Evolutionary conservation across 2,888 invertebrate genomes (phyloP), one percentile per base, ranked within the genome.

Genomic region (Rhagonycha lutea): DNA sequence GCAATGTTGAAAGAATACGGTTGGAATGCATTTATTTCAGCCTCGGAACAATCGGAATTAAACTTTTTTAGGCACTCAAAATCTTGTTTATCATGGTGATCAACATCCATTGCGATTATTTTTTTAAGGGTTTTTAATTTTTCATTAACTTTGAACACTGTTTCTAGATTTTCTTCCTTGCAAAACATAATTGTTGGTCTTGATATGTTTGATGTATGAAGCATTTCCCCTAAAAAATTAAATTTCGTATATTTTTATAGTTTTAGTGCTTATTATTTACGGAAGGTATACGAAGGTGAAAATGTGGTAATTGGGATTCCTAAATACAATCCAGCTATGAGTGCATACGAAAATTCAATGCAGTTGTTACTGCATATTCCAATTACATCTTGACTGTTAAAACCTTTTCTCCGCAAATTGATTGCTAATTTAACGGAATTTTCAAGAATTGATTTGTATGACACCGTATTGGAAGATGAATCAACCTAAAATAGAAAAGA

Each of bases 121-220:
- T 89, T 89, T 80, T 91, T 86, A 9, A 91, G 88, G 83, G 86
- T 90, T 10, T 88, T 83, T 65, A 90, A 86, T 32, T 89, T 88
- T 80, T 89, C 87, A 68, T 89, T 87, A 73, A 90, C 89, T 76
- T 90, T 90, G 74, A 89, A 84, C 47, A 92, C 85, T 72, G 89
- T 90, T 76, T 90, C 88, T 7, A 91, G 85, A n/a, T 90, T 89
- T 28, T 88, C 84, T 12, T 89, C 89, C 0, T 94, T 93, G 32
- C 91, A 90, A 83, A 94, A 92, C 79, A 94, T 89, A 69, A 91
- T 87, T 83, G 91, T 92, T 67, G 94, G 94, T 82, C 91, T 91
- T 0, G 92, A 91, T 75, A 94, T 90, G 74, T 89, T 90, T 2
- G 92, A 83, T 23, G 91, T 87, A 83, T 94, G 94, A 62, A 78